Conservation (phyloP, 2,888 invertebrate genomes). For the Celastrina argiolus region DNA sequence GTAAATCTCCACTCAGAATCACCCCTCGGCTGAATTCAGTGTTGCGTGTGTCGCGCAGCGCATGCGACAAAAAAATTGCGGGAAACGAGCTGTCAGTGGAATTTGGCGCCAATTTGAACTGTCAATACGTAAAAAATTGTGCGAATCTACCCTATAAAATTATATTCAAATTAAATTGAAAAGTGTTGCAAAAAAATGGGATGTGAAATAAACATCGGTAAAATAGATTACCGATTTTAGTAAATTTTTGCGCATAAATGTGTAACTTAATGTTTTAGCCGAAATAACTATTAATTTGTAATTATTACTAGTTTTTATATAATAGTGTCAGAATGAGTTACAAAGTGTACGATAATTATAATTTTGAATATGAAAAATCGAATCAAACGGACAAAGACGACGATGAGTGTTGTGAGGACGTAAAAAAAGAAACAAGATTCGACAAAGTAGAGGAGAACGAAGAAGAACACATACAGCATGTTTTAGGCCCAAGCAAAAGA, state of each 20-base stretch:
- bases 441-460: constrained; percentile 39
- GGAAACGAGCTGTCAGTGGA: constrained; percentile 27
- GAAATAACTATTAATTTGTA: background rate
- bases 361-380: constrained; percentile 47
- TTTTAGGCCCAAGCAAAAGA: constrained; percentile 80
- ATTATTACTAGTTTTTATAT: background rate
- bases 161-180: background rate
- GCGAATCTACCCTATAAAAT: background rate
- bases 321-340: constrained; percentile 49
- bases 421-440: constrained; percentile 56
- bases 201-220: background rate
- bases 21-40: constrained; percentile 67
- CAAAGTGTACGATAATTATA: constrained; percentile 50
- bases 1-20: constrained; percentile 61
- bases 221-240: background rate
- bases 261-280: background rate
- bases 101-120: constrained; percentile 27
- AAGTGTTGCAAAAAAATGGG: background rate
- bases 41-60: constrained; percentile 55
- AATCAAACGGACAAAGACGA: constrained; percentile 30
- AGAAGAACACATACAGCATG: constrained; percentile 68
- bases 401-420: constrained; percentile 49
- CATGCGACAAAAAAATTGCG: constrained; percentile 48
- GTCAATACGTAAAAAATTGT: constrained; percentile 24
- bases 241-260: background rate